Percentiles rank a stretch among this genome's conserved stretches.
Evolutionary conservation across 2,113 vertebrate genomes (phyloP).

Genomic region (Microcebus griseorufus): DNA sequence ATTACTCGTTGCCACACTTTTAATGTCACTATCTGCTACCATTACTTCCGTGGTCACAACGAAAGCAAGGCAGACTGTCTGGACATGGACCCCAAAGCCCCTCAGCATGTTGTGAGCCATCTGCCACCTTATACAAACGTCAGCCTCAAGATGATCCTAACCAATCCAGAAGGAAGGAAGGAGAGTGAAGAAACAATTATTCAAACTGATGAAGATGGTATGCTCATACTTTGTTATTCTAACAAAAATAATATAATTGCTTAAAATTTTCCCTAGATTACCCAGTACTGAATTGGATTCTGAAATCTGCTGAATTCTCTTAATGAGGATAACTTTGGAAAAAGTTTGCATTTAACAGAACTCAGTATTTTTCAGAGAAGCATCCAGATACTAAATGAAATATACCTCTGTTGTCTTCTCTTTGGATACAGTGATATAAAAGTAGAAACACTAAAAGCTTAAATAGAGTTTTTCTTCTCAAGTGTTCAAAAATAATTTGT

Average conservation of each 20-base stretch:
- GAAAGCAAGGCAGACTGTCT: conserved; percentile 95
- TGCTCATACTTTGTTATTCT: background rate
- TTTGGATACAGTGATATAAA: background rate
- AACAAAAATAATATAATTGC: background rate
- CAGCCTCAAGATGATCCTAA: conserved; percentile 99
- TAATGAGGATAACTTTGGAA: background rate
- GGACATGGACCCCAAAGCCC: conserved; percentile 99
- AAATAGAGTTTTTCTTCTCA: background rate
- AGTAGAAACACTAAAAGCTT: background rate
- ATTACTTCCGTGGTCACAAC: conserved; percentile 93
- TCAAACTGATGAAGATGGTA: conserved; percentile 98
- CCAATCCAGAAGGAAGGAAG: conserved; percentile 97
- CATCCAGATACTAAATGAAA: background rate
- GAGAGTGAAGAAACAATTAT: conserved; percentile 98
- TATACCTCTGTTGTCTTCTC: background rate
- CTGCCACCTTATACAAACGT: conserved; percentile 98
- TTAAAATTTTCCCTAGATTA: background rate
- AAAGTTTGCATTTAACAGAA: background rate
- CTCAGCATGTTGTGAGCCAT: conserved; percentile 93
- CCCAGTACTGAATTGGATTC: background rate
- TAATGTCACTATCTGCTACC: conserved; percentile 99
- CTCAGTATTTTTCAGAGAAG: background rate
- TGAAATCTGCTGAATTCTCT: background rate
- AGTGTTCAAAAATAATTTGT: background rate
- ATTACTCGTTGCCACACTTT: conserved; percentile 99